These are phyloP conservation scores for Acheta domesticus DNA, from an alignment of 2,888 invertebrate genomes.

Conservation along the genomic window DNA sequence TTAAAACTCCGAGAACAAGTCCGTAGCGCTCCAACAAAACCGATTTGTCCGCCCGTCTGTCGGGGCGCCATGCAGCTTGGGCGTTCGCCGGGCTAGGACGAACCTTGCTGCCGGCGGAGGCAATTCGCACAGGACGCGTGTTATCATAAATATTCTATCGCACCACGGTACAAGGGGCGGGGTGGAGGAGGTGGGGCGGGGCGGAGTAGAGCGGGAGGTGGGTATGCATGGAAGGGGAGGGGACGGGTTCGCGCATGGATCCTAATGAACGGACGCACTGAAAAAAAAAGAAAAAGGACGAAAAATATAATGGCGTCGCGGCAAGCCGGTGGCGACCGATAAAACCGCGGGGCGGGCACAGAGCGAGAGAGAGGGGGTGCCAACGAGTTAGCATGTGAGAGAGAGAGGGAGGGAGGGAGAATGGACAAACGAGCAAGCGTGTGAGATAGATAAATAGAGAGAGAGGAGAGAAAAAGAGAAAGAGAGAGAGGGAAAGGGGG, in stretches of 20 bases:
- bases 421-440: background rate
- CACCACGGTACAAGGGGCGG: background rate
- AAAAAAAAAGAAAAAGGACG: background rate
- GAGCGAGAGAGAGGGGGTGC: background rate
- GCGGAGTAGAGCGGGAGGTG: background rate
- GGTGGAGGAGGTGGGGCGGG: background rate
- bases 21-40: too few species aligned
- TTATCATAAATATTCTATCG: conserved; percentile 5
- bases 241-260: background rate
- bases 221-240: background rate
- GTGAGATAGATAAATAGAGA: background rate
- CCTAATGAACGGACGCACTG: background rate
- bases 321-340: background rate
- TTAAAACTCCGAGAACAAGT: too few species aligned
- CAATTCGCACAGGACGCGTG: background rate
- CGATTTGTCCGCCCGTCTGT: too few species aligned
- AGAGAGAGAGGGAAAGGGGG: background rate
- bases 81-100: too few species aligned
- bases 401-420: too few species aligned
- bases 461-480: background rate
- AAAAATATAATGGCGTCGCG: conserved; percentile 3
- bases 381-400: background rate
- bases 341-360: background rate
- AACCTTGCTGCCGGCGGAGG: too few species aligned
- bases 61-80: too few species aligned